Base-by-base conservation (phyloP, 2,113 vertebrate genomes). In the Calyptommatus sinebrachiatus region DNA sequence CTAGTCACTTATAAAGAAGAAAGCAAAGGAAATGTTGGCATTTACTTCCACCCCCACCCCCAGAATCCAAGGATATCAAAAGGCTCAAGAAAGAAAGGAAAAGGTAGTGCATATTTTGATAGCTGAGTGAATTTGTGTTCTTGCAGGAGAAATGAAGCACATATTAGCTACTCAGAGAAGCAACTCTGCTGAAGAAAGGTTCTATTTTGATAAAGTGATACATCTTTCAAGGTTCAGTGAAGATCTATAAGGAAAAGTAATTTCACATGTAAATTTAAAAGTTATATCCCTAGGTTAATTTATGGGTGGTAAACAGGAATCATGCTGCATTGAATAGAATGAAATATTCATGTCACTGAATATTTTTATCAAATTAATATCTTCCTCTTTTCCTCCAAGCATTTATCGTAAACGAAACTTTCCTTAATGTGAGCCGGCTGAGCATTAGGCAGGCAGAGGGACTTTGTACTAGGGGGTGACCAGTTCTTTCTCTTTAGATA, bases 211-310 rank as follows among this genome's bases (percentile, higher is more conserved):
- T 69, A 81, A 67, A 81, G 65, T 28, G 61, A 81, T 81, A 53
- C 66, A 81, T 81, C 73, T 76, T 81, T 69, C 79, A 81, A 76
- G 73, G 79, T 70, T 81, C 73, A 76, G 35, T 81, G 53, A 62
- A 81, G 57, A 76, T 70, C 79, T 76, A 70, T 81, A 81, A 76
- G 79, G 73, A 76, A 81, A 81, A 70, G 41, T 75, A 69, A 81
- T 81, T 81, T 76, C 73, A 70, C 73, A 76, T 81, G 73, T 76
- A 81, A 81, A 81, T 76, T 75, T 76, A 69, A 68, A 81, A 75
- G 65, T 81, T 81, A 76, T 76, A 76, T 81, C 79, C 79, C 73
- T 76, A 81, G 79, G 79, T 81, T 81, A 81, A 81, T 81, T 81
- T 81, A 81, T 62, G 73, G 57, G 66, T 76, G 21, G 79, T 81